Evolutionary conservation across 2,113 vertebrate genomes (phyloP).

Genomic region (Edolisoma coerulescens): DNA sequence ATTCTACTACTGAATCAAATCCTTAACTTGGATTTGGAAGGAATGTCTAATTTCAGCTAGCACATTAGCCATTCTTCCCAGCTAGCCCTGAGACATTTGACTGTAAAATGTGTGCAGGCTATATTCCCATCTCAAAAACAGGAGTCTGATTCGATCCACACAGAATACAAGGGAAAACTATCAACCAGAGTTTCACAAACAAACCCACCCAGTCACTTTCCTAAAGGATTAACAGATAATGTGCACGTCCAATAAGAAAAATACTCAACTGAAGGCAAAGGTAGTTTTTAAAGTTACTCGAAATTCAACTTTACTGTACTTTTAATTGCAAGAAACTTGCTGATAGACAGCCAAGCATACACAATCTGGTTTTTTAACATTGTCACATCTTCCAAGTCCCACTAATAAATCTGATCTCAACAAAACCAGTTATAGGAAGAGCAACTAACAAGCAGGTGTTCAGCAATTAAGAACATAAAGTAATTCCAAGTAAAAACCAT

Average conservation of each 20-base stretch:
- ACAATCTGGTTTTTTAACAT: background rate
- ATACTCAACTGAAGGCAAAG: background rate
- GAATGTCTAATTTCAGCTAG: background rate
- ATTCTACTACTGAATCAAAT: background rate
- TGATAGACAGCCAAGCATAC: background rate
- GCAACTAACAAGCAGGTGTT: background rate
- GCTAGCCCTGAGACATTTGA: background rate
- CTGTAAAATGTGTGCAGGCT: background rate
- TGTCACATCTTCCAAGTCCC: background rate
- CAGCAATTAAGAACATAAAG: constrained; percentile 12
- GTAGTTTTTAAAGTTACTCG: background rate
- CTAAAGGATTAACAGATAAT: background rate
- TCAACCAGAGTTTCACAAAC: background rate
- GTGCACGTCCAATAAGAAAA: rapidly evolving
- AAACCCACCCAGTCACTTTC: background rate
- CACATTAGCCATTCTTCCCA: background rate
- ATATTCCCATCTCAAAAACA: background rate
- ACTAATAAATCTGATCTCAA: background rate
- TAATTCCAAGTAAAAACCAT: constrained; percentile 70
- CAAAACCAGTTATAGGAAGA: background rate
- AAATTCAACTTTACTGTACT: background rate
- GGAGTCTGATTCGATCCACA: background rate
- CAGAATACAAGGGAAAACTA: background rate
- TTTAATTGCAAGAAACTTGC: background rate
- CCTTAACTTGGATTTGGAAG: background rate